Percentiles rank a stretch among this genome's conserved stretches.
Evolutionary conservation across 1,140 invertebrate genomes (phyloP).

Genomic region (Brachionus rubens): DNA sequence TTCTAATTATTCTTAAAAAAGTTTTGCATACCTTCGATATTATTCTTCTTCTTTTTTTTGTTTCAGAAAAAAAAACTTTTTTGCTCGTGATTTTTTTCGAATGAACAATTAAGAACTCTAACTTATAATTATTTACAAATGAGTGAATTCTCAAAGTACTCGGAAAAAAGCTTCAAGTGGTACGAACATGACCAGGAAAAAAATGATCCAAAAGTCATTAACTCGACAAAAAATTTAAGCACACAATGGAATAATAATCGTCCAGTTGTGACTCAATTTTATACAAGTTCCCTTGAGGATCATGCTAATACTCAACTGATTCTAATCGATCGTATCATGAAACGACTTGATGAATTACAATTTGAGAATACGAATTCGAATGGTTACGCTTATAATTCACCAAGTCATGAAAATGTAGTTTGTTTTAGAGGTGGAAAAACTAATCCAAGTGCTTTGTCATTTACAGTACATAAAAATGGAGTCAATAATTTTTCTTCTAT

Average conservation of each 20-base stretch:
- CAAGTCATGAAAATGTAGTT: neutral
- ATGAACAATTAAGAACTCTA: neutral
- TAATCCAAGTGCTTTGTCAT: neutral
- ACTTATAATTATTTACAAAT: neutral
- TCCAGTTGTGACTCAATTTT: neutral
- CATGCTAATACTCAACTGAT: neutral
- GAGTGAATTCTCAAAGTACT: neutral
- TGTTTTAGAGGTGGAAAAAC: neutral
- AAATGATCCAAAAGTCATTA: neutral
- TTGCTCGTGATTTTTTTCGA: neutral
- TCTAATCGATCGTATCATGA: neutral
- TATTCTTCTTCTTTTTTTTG: too few relatives aligned
- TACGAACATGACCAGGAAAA: neutral
- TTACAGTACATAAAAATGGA: neutral
- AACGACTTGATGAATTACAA: conserved; percentile 9
- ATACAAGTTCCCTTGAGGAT: neutral
- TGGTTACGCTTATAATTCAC: neutral
- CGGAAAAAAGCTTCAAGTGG: conserved; percentile 5
- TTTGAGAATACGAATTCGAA: neutral
- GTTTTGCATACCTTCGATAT: too few relatives aligned
- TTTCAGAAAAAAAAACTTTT: too few relatives aligned
- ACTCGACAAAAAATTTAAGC: neutral
- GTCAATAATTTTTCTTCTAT: too few relatives aligned
- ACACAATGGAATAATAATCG: neutral
- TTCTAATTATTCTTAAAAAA: too few relatives aligned